Base-by-base conservation (phyloP, 2,888 invertebrate species). In the Cerceris ruficornis region DNA sequence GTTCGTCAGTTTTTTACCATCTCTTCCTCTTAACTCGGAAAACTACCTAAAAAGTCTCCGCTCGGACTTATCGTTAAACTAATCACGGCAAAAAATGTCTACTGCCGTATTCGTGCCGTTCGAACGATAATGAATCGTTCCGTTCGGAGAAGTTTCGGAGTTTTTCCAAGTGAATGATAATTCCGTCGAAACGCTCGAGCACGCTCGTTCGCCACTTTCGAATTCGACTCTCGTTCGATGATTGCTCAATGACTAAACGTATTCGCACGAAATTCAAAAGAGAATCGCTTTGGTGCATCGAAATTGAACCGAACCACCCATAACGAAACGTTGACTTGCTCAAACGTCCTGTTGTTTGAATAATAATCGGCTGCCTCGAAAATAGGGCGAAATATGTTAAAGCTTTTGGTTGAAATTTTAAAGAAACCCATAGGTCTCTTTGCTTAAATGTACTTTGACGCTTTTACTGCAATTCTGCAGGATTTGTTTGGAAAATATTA, bases 261-360 rank as follows among this genome's bases (percentile, higher is more conserved):
- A 49, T 55, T 41, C 14, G 42, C n/a, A n/a, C n/a, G 50, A n/a
- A 8, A 49, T 41, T 49, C 28, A 15, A 55, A 73, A 42, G 42
- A 49, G 15, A 57, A 9, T 57, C 72, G 55, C 28, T 41, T 7
- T 4, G 42, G 15, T 52, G 43, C 57, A 64, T 64, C 11, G 70
- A 42, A 70, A 64, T 62, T 43, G 11, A 39, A 41, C 4, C 28
- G 13, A 55, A 50, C 28, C 52, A 43, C 17, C 11, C 14, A 43
- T 28, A 57, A 57, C 28, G 55, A 57, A 57, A 28, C 28, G 28
- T 28, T 28, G 17, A 7, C 7, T 41, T 49, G n/a, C 41, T 39
- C 11, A 59, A 59, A 28, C 28, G 28, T 42, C 7, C 28, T 28
- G 50, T 52, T 59, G 6, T 39, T 67, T 39, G 66, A 60, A 42